These are phyloP conservation scores for Archegozetes longisetosus DNA, from an alignment of 1,140 invertebrate genomes.

Conservation along the genomic window DNA sequence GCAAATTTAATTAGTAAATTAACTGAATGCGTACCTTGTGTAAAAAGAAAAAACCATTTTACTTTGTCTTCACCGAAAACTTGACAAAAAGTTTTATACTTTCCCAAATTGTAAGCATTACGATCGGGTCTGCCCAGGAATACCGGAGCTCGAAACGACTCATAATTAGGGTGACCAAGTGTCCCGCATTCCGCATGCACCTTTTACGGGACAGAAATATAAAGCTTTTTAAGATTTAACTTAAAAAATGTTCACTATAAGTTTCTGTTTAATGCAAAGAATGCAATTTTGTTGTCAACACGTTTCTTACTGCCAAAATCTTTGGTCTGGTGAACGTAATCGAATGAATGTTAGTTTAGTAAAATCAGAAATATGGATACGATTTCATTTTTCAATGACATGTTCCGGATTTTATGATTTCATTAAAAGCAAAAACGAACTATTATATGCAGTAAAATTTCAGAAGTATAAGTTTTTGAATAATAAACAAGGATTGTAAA, in stretches of 20 bases:
- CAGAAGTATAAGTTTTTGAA: no score
- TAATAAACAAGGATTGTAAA: no score
- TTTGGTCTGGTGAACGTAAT: no score
- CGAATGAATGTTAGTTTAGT: no score
- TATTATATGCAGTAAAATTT: no score
- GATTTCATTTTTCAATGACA: no score
- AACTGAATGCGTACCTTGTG: conserved; percentile 49
- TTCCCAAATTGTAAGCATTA: conserved; percentile 83
- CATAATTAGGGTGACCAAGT: no score
- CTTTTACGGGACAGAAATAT: conserved; percentile 10
- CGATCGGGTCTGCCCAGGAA: conserved; percentile 78
- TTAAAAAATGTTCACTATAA: conserved; percentile 13
- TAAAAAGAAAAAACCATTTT: conserved; percentile 75
- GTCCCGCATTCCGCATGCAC: no score
- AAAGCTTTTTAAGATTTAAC: neutral
- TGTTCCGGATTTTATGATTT: no score
- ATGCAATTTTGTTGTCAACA: conserved; percentile 73
- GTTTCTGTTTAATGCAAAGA: conserved; percentile 38
- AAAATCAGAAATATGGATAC: no score
- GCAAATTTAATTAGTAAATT: neutral
- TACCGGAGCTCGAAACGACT: conserved; percentile 85
- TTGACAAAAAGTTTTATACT: conserved; percentile 78
- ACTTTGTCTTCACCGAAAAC: conserved; percentile 75
- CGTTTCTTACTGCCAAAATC: no score
- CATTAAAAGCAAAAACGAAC: no score